Conservation (phyloP, 2,797 vertebrate genomes). For the Telmatherina bonti region DNA sequence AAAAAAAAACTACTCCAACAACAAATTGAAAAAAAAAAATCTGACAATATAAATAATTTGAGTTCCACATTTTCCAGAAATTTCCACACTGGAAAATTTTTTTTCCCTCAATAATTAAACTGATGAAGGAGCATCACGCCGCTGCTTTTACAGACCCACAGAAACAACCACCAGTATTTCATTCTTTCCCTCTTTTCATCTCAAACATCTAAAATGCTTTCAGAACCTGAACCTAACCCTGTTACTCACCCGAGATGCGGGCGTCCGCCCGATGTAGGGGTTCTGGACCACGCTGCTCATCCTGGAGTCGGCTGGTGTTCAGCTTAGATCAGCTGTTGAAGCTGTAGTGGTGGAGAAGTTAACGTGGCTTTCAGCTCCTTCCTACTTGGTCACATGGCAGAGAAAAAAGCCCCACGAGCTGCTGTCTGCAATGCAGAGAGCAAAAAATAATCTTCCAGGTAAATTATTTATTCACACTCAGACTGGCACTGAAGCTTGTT, state of each 20-base stretch:
- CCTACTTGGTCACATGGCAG: constrained; percentile 67
- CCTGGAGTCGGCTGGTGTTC: constrained; percentile 21
- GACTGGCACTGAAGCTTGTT: constrained; percentile 83
- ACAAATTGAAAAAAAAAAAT: too few relatives aligned
- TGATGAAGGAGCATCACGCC: constrained; percentile 10
- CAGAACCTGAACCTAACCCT: too few relatives aligned
- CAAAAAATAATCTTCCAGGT: constrained; percentile 77
- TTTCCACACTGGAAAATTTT: constrained; percentile 14
- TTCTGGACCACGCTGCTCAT: constrained; percentile 82
- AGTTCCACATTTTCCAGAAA: too few relatives aligned
- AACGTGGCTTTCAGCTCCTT: constrained; percentile 35
- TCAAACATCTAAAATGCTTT: too few relatives aligned
- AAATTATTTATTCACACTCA: constrained; percentile 90
- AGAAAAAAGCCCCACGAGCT: constrained; percentile 84
- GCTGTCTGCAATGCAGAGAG: constrained; percentile 73
- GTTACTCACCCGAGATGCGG: constrained; percentile 85
- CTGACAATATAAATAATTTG: too few relatives aligned
- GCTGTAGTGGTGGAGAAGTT: constrained; percentile 14
- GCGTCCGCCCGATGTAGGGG: constrained; percentile 77
- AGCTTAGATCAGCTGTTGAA: constrained; percentile 2
- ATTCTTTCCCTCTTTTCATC: too few relatives aligned
- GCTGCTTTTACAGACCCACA: too few relatives aligned
- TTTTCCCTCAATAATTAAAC: constrained; percentile 50
- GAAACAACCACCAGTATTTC: too few relatives aligned
- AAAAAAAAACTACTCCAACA: too few relatives aligned